Evolutionary conservation across 2,113 vertebrate genomes (phyloP).

Genomic region (Sinocyclocheilus anshuiensis): DNA sequence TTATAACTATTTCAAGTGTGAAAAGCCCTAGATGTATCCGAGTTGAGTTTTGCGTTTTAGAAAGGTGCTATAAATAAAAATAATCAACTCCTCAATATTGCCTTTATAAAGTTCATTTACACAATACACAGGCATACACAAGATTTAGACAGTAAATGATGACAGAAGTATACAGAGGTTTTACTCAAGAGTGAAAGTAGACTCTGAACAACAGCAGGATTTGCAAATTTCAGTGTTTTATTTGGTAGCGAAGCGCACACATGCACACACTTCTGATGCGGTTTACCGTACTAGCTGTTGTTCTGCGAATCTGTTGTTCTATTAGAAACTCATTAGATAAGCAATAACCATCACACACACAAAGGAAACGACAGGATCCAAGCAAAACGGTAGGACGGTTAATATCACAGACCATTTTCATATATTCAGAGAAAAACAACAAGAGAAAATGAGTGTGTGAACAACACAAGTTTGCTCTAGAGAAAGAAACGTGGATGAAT

Average conservation of each 20-base stretch:
- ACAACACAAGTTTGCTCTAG: background rate
- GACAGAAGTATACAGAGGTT: too few species aligned
- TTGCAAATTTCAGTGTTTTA: constrained; percentile 9
- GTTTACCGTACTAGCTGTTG: background rate
- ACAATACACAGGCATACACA: too few species aligned
- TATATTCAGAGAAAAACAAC: background rate
- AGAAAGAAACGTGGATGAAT: background rate
- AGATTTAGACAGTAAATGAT: too few species aligned
- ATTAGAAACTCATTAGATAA: background rate
- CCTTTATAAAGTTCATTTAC: too few species aligned
- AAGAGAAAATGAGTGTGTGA: too few species aligned
- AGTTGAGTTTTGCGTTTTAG: too few species aligned
- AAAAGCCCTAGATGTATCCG: too few species aligned
- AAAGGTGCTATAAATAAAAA: too few species aligned
- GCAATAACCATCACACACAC: background rate
- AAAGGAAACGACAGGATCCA: background rate
- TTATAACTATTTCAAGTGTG: too few species aligned
- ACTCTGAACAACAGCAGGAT: background rate
- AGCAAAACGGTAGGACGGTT: background rate
- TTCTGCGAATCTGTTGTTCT: background rate
- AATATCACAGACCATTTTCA: background rate
- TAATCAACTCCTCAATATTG: too few species aligned
- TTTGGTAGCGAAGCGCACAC: constrained; percentile 9
- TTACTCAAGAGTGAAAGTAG: background rate
- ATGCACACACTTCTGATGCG: background rate